phyloP scores from a whole-genome alignment of 2,888 invertebrate genomes.

The Aethes cnicana region DNA sequence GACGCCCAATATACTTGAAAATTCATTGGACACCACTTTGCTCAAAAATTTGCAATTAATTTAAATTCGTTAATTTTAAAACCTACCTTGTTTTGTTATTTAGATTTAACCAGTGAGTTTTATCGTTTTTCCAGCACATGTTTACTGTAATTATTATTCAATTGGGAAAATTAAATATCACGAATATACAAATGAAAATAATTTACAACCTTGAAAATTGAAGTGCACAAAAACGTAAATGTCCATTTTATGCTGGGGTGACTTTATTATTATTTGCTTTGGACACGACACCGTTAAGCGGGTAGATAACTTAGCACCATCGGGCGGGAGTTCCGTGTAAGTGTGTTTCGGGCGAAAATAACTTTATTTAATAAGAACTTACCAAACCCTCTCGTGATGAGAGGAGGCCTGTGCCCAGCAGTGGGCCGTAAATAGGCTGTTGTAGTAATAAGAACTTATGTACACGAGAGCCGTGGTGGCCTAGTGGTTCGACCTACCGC shows the following conservation, averaged over 20 bases:
- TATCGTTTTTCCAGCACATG: no score
- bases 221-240: conserved; percentile 46
- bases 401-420: no score
- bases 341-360: conserved; percentile 1
- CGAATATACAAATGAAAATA: conserved; percentile 36
- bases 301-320: conserved; percentile 54
- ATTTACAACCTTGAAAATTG: conserved; percentile 46
- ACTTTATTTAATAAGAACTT: neutral
- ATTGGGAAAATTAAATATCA: no score
- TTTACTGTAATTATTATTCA: no score
- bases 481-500: no score
- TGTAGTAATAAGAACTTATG: no score
- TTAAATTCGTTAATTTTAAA: neutral
- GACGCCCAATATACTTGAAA: conserved; percentile 38
- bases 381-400: no score
- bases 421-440: no score
- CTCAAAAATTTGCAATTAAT: neutral
- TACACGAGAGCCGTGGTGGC: no score
- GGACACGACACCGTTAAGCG: conserved; percentile 60
- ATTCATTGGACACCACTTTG: conserved; percentile 12
- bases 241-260: conserved; percentile 50
- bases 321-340: conserved; percentile 30
- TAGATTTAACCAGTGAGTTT: no score
- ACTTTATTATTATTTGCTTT: conserved; percentile 65
- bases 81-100: no score